Evolutionary conservation across 1,140 invertebrate genomes (phyloP), one percentile per base, ranked within the genome.

Genomic region (Galleria mellonella): DNA sequence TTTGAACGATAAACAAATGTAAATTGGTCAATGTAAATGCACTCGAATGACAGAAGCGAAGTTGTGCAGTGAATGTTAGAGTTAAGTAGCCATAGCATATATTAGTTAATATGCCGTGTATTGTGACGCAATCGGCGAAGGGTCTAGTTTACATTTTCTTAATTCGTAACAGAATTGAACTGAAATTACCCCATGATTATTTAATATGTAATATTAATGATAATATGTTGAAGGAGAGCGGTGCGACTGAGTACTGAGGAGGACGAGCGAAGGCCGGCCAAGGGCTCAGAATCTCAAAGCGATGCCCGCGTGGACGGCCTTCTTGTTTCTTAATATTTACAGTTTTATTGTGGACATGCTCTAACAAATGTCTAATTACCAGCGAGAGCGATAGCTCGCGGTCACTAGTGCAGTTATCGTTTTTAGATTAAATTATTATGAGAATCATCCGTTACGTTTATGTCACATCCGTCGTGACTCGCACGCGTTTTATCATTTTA

Each of bases 281-380:
- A 60, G 65, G 63, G 60, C 72, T 59, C 64, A 63, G 79, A 82
- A 83, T 82, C 77, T 82, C 76, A 81, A 23, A 23, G 6, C 17
- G 17, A 23, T 49, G 64, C 56, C 59, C 56, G 57, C 40, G 63
- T 50, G 47, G 56, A 57, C 55, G 51, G 29, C 48, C 33, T 14
- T 14, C 30, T 28, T 39, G 41, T 39, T 44, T 49, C 46, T 40
- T 50, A 47, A 51, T 39, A 35, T 40, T 51, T 52, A 55, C 47
- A 51, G 35, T 45, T 44, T 46, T 46, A 49, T 40, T 42, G 32
- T 40, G 33, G 51, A 38, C 53, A 52, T 53, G 43, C 56, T 52
- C 10, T 57, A 50, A 49, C 33, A 41, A 52, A 53, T 53, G 51
- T 48, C 47, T 55, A 46, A 51, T 51, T 42, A 32, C 28, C 50